Evolutionary conservation across 2,888 invertebrate species (phyloP), one percentile per base, ranked within the genome.

Genomic region (Polietes domitor): DNA sequence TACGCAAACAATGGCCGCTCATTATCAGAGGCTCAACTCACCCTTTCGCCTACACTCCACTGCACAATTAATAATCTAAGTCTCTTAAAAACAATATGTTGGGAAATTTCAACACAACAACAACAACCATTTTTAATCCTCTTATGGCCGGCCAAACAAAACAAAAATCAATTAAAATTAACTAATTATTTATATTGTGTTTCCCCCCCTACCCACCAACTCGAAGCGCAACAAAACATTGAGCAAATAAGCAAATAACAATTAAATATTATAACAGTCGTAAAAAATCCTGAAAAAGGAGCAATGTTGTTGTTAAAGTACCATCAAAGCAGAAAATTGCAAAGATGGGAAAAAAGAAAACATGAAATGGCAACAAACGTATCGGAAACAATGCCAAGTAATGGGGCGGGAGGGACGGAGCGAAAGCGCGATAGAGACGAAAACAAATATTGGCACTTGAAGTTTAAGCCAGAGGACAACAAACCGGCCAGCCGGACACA

Each of bases 181-280:
- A 68, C 68, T 68, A 68, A 43, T 68, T 68, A 68, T 68, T 68
- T 68, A 43, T 68, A 68, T 68, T 68, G 41, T 68, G 43, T 43
- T 43, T 41, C 15, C 28, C 3, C 3, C 26, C 32, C n/a, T n/a
- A n/a, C n/a, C n/a, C n/a, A n/a, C n/a, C n/a, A 24, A 21, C 21
- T 10, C 24, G 24, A 7, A 4, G 58, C 12, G 24, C 28, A 58
- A 58, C 10, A 58, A 24, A 6, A 47, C 6, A n/a, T n/a, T n/a
- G n/a, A n/a, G n/a, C n/a, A n/a, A n/a, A n/a, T n/a, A n/a, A n/a
- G n/a, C 68, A 21, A 43, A 63, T 19, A 63, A 63, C 63, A 63
- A 63, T 37, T 32, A 43, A 68, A 65, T 37, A 65, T 65, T 37
- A 68, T 43, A 24, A n/a, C 41, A 68, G 21, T 41, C 41, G 65